Conservation (phyloP, 2,888 invertebrate genomes). For the Diarsia brunnea region DNA sequence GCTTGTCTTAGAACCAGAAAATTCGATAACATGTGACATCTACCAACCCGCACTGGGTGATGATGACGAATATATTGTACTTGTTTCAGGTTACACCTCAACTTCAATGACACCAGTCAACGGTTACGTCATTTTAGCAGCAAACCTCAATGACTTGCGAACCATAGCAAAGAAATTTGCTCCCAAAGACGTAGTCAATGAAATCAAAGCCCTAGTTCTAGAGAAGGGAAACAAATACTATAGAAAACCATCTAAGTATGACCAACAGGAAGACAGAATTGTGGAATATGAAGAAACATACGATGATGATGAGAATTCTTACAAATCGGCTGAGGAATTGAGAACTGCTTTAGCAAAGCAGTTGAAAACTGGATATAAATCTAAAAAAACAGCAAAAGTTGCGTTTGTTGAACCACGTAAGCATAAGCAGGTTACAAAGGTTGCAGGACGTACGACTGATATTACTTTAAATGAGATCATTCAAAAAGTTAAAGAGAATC, state of each 20-base stretch:
- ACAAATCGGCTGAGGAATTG: neutral
- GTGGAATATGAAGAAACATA: constrained; percentile 5
- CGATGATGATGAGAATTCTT: neutral
- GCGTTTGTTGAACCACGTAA: neutral
- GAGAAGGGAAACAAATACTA: constrained; percentile 5
- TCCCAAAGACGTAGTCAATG: constrained; percentile 68
- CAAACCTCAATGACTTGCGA: constrained; percentile 75
- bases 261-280: neutral
- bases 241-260: neutral
- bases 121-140: constrained; percentile 71
- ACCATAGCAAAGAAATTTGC: constrained; percentile 73
- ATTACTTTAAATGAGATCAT: constrained; percentile 25
- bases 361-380: neutral
- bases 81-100: constrained; percentile 38
- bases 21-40: too few species aligned
- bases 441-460: too few species aligned
- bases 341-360: neutral
- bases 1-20: too few species aligned
- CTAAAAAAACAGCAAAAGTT: neutral
- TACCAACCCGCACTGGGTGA: too few species aligned
- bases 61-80: neutral
- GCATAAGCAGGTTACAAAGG: too few species aligned
- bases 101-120: neutral
- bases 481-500: constrained; percentile 19
- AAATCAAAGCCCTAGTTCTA: constrained; percentile 68